Conservation (phyloP, 2,113 vertebrate genomes). For the Pan troglodytes region NHGRI_mPanTro3-v2.1_pri NC_072413.2:83451001-83451500, state of each 20-base stretch:
- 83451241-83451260: slow-evolving; percentile 59
- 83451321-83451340: slow-evolving; percentile 62
- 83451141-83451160: slow-evolving; percentile 33
- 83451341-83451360: not conserved
- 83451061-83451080: slow-evolving; percentile 59
- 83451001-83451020: slow-evolving; percentile 2
- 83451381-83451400: no score
- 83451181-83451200: slow-evolving; percentile 27
- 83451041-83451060: not conserved
- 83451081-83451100: slow-evolving; percentile 3
- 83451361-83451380: no score
- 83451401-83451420: no score
- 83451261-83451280: not conserved
- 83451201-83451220: not conserved
- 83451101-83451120: not conserved
- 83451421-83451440: no score
- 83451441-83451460: slow-evolving; percentile 67
- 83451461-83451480: slow-evolving; percentile 74
- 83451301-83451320: slow-evolving; percentile 56
- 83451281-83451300: slow-evolving; percentile 16
- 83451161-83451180: slow-evolving; percentile 39
- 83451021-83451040: not conserved
- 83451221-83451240: slow-evolving; percentile 45
- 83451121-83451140: not conserved
- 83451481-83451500: not conserved